Conservation (phyloP, 2,888 invertebrate species). For the Malachius bipustulatus region DNA sequence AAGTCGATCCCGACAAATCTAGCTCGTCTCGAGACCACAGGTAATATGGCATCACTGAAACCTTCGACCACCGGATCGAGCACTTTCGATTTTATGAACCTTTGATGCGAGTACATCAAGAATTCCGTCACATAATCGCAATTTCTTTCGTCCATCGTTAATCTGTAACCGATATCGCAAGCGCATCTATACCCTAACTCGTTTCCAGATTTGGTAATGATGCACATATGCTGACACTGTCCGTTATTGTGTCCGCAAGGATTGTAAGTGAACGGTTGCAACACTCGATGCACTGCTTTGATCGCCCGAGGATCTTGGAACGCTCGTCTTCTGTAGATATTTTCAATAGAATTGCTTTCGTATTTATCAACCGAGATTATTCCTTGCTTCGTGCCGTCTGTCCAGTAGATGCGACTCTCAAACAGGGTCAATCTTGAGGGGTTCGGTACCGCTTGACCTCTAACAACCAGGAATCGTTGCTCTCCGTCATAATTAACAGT, state of each 20-base stretch:
- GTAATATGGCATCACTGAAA: conserved; percentile 90
- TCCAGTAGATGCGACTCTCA: conserved; percentile 83
- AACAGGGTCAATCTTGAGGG: conserved; percentile 74
- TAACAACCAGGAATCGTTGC: conserved; percentile 63
- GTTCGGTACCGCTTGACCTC: conserved; percentile 76
- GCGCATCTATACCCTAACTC: conserved; percentile 79
- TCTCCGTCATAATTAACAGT: conserved; percentile 88
- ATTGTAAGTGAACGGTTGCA: conserved; percentile 55
- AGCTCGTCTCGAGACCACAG: conserved; percentile 82
- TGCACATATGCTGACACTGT: conserved; percentile 88
- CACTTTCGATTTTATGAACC: conserved; percentile 90
- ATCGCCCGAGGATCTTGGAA: conserved; percentile 74
- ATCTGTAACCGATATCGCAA: conserved; percentile 76
- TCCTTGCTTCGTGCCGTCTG: conserved; percentile 68
- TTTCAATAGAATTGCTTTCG: conserved; percentile 64
- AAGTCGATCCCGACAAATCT: conserved; percentile 93
- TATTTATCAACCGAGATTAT: conserved; percentile 80
- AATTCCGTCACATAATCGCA: conserved; percentile 79
- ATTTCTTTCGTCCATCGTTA: conserved; percentile 61
- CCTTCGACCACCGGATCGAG: conserved; percentile 78
- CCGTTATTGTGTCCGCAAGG: conserved; percentile 83
- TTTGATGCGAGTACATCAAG: conserved; percentile 89
- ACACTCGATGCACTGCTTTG: conserved; percentile 66
- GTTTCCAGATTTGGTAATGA: conserved; percentile 57
- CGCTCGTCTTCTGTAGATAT: conserved; percentile 68